Percentiles rank a stretch among this genome's conserved stretches.
phyloP scores from a whole-genome alignment of 1,140 invertebrate species.

The Drosophila pruinosa region DNA sequence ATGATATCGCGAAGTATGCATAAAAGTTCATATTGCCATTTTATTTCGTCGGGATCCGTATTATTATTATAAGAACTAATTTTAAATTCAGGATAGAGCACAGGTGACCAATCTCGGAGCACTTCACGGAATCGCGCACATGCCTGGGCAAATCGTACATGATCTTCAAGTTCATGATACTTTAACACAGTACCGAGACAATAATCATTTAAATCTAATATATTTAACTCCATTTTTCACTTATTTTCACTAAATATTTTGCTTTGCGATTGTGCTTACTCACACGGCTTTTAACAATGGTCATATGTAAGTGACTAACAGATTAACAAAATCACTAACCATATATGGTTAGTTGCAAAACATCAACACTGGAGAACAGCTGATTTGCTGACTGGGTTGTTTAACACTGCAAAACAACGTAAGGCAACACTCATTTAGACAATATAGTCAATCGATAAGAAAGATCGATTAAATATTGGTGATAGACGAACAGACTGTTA shows the following conservation, averaged over 20 bases:
- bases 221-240: constrained; percentile 2
- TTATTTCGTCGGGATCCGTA: neutral
- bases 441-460: neutral
- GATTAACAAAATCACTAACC: neutral
- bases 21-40: neutral
- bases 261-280: neutral
- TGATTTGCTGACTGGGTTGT: neutral
- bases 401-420: neutral
- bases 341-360: too few species aligned
- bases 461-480: neutral
- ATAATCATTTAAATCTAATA: constrained; percentile 18
- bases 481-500: neutral
- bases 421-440: neutral
- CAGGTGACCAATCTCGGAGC: neutral
- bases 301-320: neutral
- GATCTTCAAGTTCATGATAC: constrained; percentile 4
- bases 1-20: constrained; percentile 4
- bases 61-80: neutral
- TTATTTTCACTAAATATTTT: neutral
- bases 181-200: constrained; percentile 15
- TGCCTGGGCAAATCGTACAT: constrained; percentile 1
- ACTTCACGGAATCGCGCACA: constrained; percentile 3
- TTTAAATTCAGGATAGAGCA: constrained; percentile 9
- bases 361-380: constrained; percentile 10
- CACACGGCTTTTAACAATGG: neutral